Base-by-base conservation (phyloP, 2,797 vertebrate species). In the Dallia pectoralis region DNA sequence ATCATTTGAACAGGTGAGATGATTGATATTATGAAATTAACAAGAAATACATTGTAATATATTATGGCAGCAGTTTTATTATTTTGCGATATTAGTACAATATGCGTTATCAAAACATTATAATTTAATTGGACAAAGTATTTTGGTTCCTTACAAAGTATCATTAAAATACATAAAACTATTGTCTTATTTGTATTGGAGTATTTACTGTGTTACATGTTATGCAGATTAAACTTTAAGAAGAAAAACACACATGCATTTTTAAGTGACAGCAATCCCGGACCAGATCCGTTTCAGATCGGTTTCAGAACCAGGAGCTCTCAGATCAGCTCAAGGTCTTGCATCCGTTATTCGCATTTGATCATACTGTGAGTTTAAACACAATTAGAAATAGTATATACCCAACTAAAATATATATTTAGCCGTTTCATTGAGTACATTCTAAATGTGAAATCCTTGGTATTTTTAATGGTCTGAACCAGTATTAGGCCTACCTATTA, bases 1-100 rank as follows among this genome's bases (percentile, higher is more conserved):
- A 18, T 49, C 74, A 77, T 67, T 74, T 71, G 56, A 36, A 83
- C 80, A 91, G 92, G 92, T 92, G 91, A 89, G 90, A 81, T 12
- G 29, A 79, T 80, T 79, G 22, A 59, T 59, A 56, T 22, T 11
- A 69, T 22, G 25, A 70, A 27, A 66, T 72, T 22, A 33, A 25
- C 71, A 4, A 59, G 53, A 59, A 25, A 59, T 59, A 4, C 11
- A 12, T 59, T 3, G 3, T 59, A 12, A 25, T 25, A 25, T 25
- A 27, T 59, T 14, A 18, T 27, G 53, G 25, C 6, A 27, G 2
- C 22, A 1, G 11, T 59, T 12, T 59, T 25, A 14, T 59, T 59
- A 27, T 14, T 22, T 1, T n/a, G 53, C 25, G 25, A 27, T 59
- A 25, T 59, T 12, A 56, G 9, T 25, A 56, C 9, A 4, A 22